Base-by-base conservation (phyloP, 2,888 invertebrate species). In the Amphipoea oculea region DNA sequence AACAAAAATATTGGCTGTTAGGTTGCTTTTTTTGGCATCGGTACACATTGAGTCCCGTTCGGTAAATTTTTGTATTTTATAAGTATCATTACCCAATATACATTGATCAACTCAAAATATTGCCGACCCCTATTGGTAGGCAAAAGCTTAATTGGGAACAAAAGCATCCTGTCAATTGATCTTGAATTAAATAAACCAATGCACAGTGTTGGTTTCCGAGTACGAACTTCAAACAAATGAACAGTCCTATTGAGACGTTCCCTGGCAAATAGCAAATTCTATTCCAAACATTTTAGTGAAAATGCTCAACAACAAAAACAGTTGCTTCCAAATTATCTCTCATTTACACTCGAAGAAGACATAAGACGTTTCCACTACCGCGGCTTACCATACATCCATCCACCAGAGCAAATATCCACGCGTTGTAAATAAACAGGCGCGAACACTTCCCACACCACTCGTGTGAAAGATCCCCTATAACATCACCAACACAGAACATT, bases 401-500 rank as follows among this genome's bases (percentile, higher is more conserved):
- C 70, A 65, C 60, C 71, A 79, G 79, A 86, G 69, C 79, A 78
- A 87, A 82, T 79, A 83, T 84, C 76, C 62, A 29, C 63, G 74
- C 67, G 69, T 71, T 81, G 78, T 87, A 86, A 82, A 86, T 79
- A 88, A 81, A 82, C 84, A 78, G 45, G 76, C 82, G 70, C 77
- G 66, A 70, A 75, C 62, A 66, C n/a, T 60, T 40, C 57, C 68
- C 76, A 67, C 73, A 75, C 72, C 80, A 73, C 82, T 82, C 71
- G 69, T 89, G 84, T 84, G 77, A 57, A 77, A 83, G 82, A 84
- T 86, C 83, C 79, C 73, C 87, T 88, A 89, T 77, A 90, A 76
- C 76, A 70, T 80, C 81, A 80, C 79, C 83, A 79, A 75, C 79
- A 83, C 67, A 80, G 89, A 88, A 89, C 88, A 89, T 93, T 92